phyloP scores from a whole-genome alignment of 2,113 vertebrate genomes.

The Petrocephalus zakoni region DNA sequence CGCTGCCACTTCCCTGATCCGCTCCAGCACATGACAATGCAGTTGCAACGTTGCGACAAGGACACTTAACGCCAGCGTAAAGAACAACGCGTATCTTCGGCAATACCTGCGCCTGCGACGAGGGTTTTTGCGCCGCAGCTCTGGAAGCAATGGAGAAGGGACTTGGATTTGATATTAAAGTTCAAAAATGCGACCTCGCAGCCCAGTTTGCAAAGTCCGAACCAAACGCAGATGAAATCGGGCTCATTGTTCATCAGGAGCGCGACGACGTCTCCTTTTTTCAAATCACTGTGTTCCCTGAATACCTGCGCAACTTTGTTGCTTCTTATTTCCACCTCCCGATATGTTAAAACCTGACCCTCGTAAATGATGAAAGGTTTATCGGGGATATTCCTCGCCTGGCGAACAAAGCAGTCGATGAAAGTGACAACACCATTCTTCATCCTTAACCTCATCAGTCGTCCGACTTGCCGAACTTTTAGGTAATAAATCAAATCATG shows the following conservation, averaged over 20 bases:
- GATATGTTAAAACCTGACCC: slow-evolving; percentile 62
- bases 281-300: slow-evolving; percentile 41
- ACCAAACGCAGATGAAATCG: slow-evolving; percentile 80
- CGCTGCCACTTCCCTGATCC: background rate
- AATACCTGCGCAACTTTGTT: slow-evolving; percentile 67
- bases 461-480: slow-evolving; percentile 52
- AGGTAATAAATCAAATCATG: slow-evolving; percentile 65
- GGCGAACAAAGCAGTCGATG: slow-evolving; percentile 70
- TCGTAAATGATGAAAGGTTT: slow-evolving; percentile 78
- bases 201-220: slow-evolving; percentile 77
- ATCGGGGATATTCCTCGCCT: slow-evolving; percentile 57
- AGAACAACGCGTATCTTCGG: background rate
- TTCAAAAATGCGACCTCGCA: slow-evolving; percentile 83
- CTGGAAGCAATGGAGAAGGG: slow-evolving; percentile 71
- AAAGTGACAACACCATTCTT: slow-evolving; percentile 61
- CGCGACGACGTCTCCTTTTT: slow-evolving; percentile 69
- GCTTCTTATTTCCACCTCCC: slow-evolving; percentile 67
- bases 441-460: slow-evolving; percentile 43
- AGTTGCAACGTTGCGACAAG: background rate
- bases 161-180: slow-evolving; percentile 62
- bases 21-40: background rate
- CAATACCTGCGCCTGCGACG: slow-evolving; percentile 77
- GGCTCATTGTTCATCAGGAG: slow-evolving; percentile 83
- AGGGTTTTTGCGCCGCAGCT: slow-evolving; percentile 71
- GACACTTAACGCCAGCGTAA: background rate